Evolutionary conservation across 2,797 vertebrate species (phyloP), one percentile per base, ranked within the genome.

Genomic region (Aulostomus chinensis): DNA sequence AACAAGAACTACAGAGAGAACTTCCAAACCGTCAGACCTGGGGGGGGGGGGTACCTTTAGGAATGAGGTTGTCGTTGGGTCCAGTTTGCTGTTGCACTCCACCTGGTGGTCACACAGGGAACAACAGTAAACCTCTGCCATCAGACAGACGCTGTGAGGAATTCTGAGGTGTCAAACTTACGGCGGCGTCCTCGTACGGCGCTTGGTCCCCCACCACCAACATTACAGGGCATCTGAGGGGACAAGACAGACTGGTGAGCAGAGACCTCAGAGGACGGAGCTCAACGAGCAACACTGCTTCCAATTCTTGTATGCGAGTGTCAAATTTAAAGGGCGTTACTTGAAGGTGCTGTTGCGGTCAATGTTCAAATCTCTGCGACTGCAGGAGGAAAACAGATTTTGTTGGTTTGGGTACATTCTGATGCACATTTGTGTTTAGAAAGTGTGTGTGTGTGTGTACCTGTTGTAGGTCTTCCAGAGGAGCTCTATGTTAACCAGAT

Each of bases 61-160:
- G 86, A 96, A 96, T 2, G 95, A 96, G 30, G 95, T 96, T 31
- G 93, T 93, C 9, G 93, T 96, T 17, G 95, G 95, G 70, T 96
- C 94, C 86, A 96, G 66, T 73, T 95, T 96, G 76, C 94, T 94
- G 86, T 96, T 96, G 68, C 94, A 96, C 69, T 96, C 95, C 91
- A 97, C 94, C 95, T 97, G 41, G 33, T 76, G 80, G 38, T 58
- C 35, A 79, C 11, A 75, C 22, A 45, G 22, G 52, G 57, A 51
- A 77, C 29, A 4, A 14, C 20, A 21, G 4, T 17, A 4, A 43
- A 31, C 9, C 4, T 26, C 11, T n/a, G n/a, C n/a, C n/a, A n/a
- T n/a, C n/a, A n/a, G n/a, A n/a, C n/a, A n/a, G n/a, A n/a, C n/a
- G n/a, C n/a, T n/a, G n/a, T n/a, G n/a, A n/a, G n/a, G n/a, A n/a